Base-by-base conservation (phyloP, 2,888 invertebrate species). In the Callosobruchus maculatus region DNA sequence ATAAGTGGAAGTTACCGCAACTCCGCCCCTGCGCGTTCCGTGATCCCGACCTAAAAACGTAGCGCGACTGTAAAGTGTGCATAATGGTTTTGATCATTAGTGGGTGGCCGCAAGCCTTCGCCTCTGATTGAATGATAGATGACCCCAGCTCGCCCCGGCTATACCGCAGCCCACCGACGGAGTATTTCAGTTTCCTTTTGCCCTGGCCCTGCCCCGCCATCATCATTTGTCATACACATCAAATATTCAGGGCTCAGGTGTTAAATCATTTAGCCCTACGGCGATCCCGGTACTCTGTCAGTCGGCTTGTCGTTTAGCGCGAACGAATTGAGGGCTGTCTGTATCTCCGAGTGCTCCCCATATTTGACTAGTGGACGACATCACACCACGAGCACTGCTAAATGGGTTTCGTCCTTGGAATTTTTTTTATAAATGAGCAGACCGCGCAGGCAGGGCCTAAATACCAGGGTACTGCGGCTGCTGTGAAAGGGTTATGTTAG, bases 101-200 rank as follows among this genome's bases (percentile, higher is more conserved):
- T 78, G 80, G 81, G 74, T 77, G 76, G 78, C 82, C 82, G 78
- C 80, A 79, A 79, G 79, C 73, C 72, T 76, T 77, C 75, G 77
- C 78, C 81, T 76, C 78, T 81, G 82, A 82, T 82, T 81, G 82
- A 82, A 82, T 85, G 84, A 85, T 84, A 83, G 83, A 84, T 84
- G 82, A 81, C 81, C 81, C 74, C 70, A 7, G 49, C 13, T 18
- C 49, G 49, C 13, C 13, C 49, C 70, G 71, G 80, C 74, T 69
- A 72, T 77, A 71, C 72, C 74, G 74, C 72, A 78, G 77, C 77
- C 78, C 79, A 79, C 77, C 76, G 70, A 26, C 22, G n/a, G 70
- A 26, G 22, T 67, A 70, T 71, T 75, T 75, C 49, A 49, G 49
- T 49, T 49, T 49, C 49, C 49, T 49, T 49, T 49, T 49, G 49